Percentiles rank a stretch among this genome's conserved stretches.
These are phyloP conservation scores for Enteromius trimaculatus DNA, from an alignment of 2,797 vertebrate genomes.

Conservation along the genomic window DNA sequence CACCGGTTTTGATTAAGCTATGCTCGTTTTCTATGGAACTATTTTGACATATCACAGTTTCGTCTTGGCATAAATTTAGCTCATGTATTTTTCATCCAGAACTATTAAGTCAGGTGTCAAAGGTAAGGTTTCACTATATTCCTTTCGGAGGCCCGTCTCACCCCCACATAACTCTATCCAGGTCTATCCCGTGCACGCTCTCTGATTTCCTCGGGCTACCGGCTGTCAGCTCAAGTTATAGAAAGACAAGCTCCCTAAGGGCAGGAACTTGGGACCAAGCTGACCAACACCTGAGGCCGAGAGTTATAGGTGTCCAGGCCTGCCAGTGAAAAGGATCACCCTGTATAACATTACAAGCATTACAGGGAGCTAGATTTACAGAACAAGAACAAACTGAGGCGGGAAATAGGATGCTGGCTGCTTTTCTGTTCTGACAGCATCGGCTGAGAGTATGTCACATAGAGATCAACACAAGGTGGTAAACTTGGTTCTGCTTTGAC, in stretches of 20 bases:
- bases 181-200: constrained; percentile 48
- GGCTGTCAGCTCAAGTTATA: constrained; percentile 59
- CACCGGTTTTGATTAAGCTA: neutral
- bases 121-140: constrained; percentile 47
- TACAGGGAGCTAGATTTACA: constrained; percentile 62
- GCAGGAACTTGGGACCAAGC: constrained; percentile 47
- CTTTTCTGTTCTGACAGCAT: constrained; percentile 52
- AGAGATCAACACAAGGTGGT: constrained; percentile 30
- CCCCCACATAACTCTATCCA: constrained; percentile 38
- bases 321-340: constrained; percentile 68
- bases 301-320: constrained; percentile 56
- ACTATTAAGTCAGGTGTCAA: constrained; percentile 42
- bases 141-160: constrained; percentile 17
- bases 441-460: constrained; percentile 7
- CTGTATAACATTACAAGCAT: constrained; percentile 69
- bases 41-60: constrained; percentile 16
- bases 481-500: constrained; percentile 11
- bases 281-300: constrained; percentile 51
- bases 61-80: constrained; percentile 37
- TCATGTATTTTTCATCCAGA: constrained; percentile 52
- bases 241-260: constrained; percentile 46
- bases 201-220: constrained; percentile 60
- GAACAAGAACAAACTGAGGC: constrained; percentile 57
- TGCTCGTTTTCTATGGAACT: neutral
- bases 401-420: constrained; percentile 51